Percentiles rank a stretch among this genome's conserved stretches.
Conservation (phyloP, 2,113 vertebrate species). For the Ia io region DNA sequence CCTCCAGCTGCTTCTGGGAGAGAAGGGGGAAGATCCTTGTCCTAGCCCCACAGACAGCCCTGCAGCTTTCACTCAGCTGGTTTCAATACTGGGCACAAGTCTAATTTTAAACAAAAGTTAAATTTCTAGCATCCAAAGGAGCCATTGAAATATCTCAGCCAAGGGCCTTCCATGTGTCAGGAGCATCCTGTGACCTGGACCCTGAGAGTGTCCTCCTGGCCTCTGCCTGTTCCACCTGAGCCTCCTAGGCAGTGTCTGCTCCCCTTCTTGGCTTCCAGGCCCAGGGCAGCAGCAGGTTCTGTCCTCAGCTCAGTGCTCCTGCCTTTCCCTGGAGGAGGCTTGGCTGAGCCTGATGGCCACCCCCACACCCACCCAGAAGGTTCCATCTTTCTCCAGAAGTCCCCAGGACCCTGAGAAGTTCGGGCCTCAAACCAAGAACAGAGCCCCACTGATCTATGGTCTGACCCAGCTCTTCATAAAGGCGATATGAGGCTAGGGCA, state of each 20-base stretch:
- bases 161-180: not conserved
- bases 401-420: not conserved
- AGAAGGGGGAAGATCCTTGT: not conserved
- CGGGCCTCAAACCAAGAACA: not conserved
- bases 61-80: not conserved
- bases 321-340: not conserved
- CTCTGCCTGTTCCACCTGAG: not conserved
- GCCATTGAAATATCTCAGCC: not conserved
- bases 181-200: not conserved
- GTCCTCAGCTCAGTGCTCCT: not conserved
- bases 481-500: not conserved
- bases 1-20: not conserved
- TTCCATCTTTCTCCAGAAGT: not conserved
- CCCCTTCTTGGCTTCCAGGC: too few species aligned
- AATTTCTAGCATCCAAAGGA: not conserved
- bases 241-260: not conserved
- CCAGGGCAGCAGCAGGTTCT: too few species aligned
- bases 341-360: not conserved
- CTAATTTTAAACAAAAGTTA: not conserved
- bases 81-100: not conserved
- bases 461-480: not conserved
- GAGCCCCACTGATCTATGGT: not conserved
- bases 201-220: not conserved
- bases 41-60: not conserved
- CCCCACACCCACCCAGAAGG: not conserved